Evolutionary conservation across 2,888 invertebrate genomes (phyloP).

Genomic region (Philereme transversata): DNA sequence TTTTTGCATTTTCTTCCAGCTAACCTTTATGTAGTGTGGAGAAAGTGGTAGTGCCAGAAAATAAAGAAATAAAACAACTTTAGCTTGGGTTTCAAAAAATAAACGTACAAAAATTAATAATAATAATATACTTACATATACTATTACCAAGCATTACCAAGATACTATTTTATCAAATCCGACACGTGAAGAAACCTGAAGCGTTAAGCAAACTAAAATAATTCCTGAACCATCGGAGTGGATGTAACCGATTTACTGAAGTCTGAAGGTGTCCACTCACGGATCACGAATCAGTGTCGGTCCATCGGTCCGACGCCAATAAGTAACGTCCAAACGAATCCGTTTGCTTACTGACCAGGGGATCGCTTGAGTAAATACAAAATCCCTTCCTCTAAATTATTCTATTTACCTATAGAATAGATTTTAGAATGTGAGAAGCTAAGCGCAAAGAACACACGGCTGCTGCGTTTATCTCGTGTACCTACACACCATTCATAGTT

Average conservation of each 20-base stretch:
- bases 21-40: too few relatives aligned
- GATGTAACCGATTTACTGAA: slow-evolving; percentile 25
- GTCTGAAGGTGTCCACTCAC: slow-evolving; percentile 28
- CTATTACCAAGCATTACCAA: neutral
- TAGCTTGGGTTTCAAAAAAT: too few relatives aligned
- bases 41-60: too few relatives aligned
- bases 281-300: slow-evolving; percentile 24
- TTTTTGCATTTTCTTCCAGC: too few relatives aligned
- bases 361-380: slow-evolving; percentile 62
- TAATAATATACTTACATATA: too few relatives aligned
- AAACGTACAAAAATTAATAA: too few relatives aligned
- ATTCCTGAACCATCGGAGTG: slow-evolving; percentile 9
- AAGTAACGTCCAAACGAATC: slow-evolving; percentile 33
- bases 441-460: slow-evolving; percentile 19
- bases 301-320: slow-evolving; percentile 28
- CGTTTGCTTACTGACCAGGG: slow-evolving; percentile 48
- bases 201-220: slow-evolving; percentile 29
- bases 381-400: slow-evolving; percentile 2
- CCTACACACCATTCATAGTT: slow-evolving; percentile 8
- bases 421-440: slow-evolving; percentile 15
- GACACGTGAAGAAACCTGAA: slow-evolving; percentile 16
- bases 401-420: slow-evolving; percentile 11
- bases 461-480: slow-evolving; percentile 1
- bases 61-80: too few relatives aligned
- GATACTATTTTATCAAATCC: slow-evolving; percentile 1